Percentiles rank a stretch among this genome's conserved stretches.
Evolutionary conservation across 2,797 vertebrate species (phyloP).

Genomic region (Eulemur rubriventer): DNA sequence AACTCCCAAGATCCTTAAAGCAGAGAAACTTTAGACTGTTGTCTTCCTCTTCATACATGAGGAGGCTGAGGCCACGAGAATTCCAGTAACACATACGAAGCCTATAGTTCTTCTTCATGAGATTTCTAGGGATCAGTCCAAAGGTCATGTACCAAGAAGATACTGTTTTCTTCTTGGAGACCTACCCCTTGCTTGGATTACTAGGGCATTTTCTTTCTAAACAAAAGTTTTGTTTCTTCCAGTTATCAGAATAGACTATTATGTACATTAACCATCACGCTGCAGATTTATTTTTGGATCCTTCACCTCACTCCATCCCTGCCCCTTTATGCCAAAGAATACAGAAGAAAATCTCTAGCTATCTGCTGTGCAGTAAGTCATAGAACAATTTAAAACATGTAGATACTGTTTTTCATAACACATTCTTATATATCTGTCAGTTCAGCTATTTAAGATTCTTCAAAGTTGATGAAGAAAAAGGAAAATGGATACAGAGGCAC

Average conservation of each 20-base stretch:
- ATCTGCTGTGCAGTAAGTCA: neutral
- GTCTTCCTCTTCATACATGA: neutral
- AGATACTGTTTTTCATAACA: neutral
- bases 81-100: neutral
- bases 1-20: neutral
- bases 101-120: neutral
- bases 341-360: constrained; percentile 3
- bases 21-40: neutral
- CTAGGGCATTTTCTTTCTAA: neutral
- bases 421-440: neutral
- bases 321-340: constrained; percentile 5
- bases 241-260: neutral
- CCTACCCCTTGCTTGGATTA: neutral
- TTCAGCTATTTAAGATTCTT: constrained; percentile 1
- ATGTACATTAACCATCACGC: neutral
- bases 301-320: neutral
- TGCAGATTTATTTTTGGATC: neutral
- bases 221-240: neutral
- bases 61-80: neutral
- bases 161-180: constrained; percentile 1
- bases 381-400: neutral
- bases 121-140: neutral
- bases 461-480: neutral
- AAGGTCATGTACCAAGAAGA: neutral
- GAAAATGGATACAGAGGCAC: neutral